Percentiles rank a stretch among this genome's conserved stretches.
Conservation (phyloP, 1,140 invertebrate genomes). For the Cepaea nemoralis region DNA sequence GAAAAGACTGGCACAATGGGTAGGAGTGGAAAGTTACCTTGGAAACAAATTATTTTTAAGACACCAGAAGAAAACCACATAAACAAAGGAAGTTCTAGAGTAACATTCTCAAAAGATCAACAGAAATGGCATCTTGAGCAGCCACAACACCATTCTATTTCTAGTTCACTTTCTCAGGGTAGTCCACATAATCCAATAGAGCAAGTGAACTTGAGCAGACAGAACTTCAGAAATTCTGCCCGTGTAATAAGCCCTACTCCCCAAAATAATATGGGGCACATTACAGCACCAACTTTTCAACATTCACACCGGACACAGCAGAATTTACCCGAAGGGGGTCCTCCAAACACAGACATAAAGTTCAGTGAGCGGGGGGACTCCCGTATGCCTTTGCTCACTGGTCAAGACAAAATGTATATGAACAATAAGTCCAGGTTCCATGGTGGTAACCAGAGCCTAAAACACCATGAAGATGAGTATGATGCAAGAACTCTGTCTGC, state of each 20-base stretch:
- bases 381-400: constrained; percentile 37
- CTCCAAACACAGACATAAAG: constrained; percentile 44
- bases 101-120: constrained; percentile 3
- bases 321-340: constrained; percentile 63
- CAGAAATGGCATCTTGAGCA: not conserved
- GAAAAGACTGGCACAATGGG: not conserved
- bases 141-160: not conserved
- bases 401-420: constrained; percentile 29
- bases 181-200: not conserved
- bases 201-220: not conserved
- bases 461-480: not conserved
- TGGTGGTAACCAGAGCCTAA: not conserved
- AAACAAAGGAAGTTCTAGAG: not conserved
- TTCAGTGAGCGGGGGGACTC: constrained; percentile 53
- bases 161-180: constrained; percentile 25
- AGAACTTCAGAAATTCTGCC: constrained; percentile 33
- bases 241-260: constrained; percentile 16
- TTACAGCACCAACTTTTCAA: constrained; percentile 34
- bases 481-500: constrained; percentile 52
- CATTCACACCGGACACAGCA: constrained; percentile 14
- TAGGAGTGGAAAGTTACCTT: not conserved
- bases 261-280: constrained; percentile 31
- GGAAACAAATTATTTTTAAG: not conserved
- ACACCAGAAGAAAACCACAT: not conserved
- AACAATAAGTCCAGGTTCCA: not conserved